Evolutionary conservation across 2,113 vertebrate genomes (phyloP), one percentile per base, ranked within the genome.

Genomic region (Lepus timidus): DNA sequence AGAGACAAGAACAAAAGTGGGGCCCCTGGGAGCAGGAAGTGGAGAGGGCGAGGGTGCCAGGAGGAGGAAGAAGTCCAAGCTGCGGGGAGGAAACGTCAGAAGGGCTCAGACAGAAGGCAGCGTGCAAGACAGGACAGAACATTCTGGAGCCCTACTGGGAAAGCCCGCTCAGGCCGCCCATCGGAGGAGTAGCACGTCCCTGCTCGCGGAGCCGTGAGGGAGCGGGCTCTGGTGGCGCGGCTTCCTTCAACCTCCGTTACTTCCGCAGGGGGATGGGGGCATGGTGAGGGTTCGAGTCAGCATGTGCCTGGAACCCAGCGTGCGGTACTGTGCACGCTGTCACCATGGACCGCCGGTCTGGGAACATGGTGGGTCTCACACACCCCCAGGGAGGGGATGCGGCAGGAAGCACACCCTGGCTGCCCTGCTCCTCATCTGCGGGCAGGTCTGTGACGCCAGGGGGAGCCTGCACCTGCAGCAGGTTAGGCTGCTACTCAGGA

Each of bases 11-110:
- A 55, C 25, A 86, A 87, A 51, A 44, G 65, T 23, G 1, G 81
- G 12, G 39, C 89, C 93, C 88, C 0, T 0, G 62, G 68, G 68
- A 61, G n/a, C 62, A 62, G 36, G 0, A 0, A 79, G 85, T 17
- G 33, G 67, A 75, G 64, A 16, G 3, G 10, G 86, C 64, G 52
- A 92, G 93, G 90, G 73, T 91, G 94, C 83, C 19, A 91, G 67
- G 85, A 87, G 61, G 93, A 92, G 90, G 93, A 71, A 87, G 78
- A 95, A 55, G 96, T 85, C 95, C 97, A 98, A 97, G 97, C 96
- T 94, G 79, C 89, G 20, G 31, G 88, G 58, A 94, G 27, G 58
- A 87, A 94, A 74, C 5, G 61, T 71, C 81, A 96, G 85, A 87
- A 70, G 58, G 89, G 93, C n/a, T 17, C 13, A 93, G 92, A 68